Conservation (phyloP, 2,113 vertebrate species). For the Callithrix jacchus region DNA sequence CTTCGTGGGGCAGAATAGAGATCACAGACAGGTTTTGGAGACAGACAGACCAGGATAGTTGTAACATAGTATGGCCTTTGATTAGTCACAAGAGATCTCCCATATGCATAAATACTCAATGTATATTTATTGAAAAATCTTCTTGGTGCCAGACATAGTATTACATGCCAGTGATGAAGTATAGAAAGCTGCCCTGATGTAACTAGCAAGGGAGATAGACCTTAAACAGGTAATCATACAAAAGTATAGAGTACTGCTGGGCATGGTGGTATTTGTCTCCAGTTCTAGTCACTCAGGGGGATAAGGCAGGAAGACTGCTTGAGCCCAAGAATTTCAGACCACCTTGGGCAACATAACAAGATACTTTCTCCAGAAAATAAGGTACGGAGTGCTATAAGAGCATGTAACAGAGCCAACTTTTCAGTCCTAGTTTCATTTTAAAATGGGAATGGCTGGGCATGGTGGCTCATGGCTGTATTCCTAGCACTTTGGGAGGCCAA, state of each 20-base stretch:
- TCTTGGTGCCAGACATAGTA: background rate
- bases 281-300: background rate
- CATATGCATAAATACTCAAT: background rate
- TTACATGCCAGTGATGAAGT: background rate
- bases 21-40: background rate
- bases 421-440: constrained; percentile 42
- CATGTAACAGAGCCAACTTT: background rate
- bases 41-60: background rate
- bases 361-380: too few relatives aligned
- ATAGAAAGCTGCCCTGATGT: background rate
- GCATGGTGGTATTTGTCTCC: background rate
- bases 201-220: background rate
- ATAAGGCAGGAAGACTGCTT: background rate
- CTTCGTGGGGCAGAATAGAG: background rate
- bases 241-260: background rate
- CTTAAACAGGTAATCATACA: background rate
- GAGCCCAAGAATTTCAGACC: background rate
- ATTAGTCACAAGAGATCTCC: background rate
- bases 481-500: too few relatives aligned
- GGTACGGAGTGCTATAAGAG: background rate
- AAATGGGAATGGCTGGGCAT: background rate
- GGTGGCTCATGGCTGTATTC: background rate
- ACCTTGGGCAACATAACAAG: background rate
- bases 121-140: constrained; percentile 24
- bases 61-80: background rate